Evolutionary conservation across 2,888 invertebrate species (phyloP).

Genomic region (Arrhopalites spinosus): DNA sequence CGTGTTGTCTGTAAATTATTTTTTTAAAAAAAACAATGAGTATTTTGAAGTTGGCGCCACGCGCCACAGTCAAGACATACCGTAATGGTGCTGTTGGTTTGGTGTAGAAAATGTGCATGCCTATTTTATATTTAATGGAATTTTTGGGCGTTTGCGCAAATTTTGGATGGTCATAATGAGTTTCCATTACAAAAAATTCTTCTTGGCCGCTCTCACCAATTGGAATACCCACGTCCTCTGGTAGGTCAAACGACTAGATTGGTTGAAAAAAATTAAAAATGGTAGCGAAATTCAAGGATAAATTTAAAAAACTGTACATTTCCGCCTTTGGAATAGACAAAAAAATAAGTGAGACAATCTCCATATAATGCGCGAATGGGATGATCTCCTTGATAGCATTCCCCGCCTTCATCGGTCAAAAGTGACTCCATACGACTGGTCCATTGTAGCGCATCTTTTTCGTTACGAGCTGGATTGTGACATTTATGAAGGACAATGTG

Average conservation of each 20-base stretch:
- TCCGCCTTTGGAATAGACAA: constrained; percentile 18
- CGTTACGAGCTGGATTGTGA: neutral
- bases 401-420: neutral
- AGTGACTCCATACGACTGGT: neutral
- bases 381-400: neutral
- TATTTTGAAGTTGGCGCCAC: too few species aligned
- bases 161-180: constrained; percentile 27
- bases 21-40: too few species aligned
- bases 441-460: too few species aligned
- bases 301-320: neutral
- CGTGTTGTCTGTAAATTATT: constrained; percentile 60
- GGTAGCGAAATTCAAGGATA: neutral
- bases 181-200: constrained; percentile 23
- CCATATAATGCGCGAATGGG: too few species aligned
- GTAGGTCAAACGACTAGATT: too few species aligned
- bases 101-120: too few species aligned
- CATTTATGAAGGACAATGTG: constrained; percentile 20
- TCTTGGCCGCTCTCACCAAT: neutral
- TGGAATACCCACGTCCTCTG: constrained; percentile 22
- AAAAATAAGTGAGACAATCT: constrained; percentile 3
- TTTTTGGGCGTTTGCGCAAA: too few species aligned
- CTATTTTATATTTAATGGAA: too few species aligned
- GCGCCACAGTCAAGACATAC: too few species aligned
- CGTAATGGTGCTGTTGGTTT: too few species aligned
- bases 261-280: neutral